Percentiles rank a stretch among this genome's conserved stretches.
phyloP scores from a whole-genome alignment of 2,888 invertebrate genomes.

The Cephus spinipes region DNA sequence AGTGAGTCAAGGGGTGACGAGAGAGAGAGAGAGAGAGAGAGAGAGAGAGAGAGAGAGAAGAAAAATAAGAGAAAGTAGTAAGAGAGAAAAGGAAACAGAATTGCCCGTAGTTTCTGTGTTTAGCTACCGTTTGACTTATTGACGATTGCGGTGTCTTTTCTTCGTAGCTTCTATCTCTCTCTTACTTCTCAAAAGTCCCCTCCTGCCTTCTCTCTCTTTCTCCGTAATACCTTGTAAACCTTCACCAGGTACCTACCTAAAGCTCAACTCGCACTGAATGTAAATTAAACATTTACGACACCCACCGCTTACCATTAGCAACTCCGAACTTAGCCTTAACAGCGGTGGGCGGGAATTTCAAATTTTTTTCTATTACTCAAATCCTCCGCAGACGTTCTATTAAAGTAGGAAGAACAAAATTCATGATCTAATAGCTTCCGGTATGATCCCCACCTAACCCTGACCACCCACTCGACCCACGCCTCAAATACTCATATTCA shows the following conservation, averaged over 20 bases:
- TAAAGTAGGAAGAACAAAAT: too few species aligned
- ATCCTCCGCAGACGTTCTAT: too few species aligned
- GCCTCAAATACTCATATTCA: too few species aligned
- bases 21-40: slow-evolving; percentile 18
- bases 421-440: too few species aligned
- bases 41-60: slow-evolving; percentile 9
- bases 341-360: not conserved
- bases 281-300: slow-evolving; percentile 21
- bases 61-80: too few species aligned
- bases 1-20: slow-evolving; percentile 17
- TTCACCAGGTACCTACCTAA: not conserved
- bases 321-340: not conserved
- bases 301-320: slow-evolving; percentile 9
- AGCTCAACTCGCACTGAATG: slow-evolving; percentile 17
- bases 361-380: too few species aligned
- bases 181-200: not conserved
- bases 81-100: too few species aligned
- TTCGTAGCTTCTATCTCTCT: not conserved
- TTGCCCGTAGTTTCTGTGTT: not conserved
- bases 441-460: too few species aligned
- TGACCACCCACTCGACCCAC: too few species aligned
- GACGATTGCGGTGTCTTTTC: slow-evolving; percentile 3
- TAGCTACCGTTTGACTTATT: slow-evolving; percentile 5
- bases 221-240: not conserved
- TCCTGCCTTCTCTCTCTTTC: not conserved